Conservation (phyloP, 2,113 vertebrate species). For the Podocnemis expansa region DNA sequence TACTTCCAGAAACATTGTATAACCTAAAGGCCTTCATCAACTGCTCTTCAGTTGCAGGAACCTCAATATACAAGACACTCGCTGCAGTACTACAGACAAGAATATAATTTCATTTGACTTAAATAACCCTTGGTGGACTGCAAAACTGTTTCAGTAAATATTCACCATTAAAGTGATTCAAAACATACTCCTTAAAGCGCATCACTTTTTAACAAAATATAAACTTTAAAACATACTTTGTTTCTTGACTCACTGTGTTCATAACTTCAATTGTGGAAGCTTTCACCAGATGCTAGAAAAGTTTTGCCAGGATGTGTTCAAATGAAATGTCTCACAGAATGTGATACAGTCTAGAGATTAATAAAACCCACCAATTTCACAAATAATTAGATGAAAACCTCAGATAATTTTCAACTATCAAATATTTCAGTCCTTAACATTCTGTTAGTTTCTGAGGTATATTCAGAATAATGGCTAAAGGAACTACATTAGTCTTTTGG, state of each 20-base stretch:
- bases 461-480: conserved; percentile 72
- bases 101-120: conserved; percentile 29
- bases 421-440: conserved; percentile 67
- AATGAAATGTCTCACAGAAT: conserved; percentile 55
- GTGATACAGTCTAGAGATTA: conserved; percentile 62
- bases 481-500: conserved; percentile 75
- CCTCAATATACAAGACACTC: background rate
- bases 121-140: background rate
- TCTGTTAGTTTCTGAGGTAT: conserved; percentile 64
- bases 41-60: conserved; percentile 36
- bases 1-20: conserved; percentile 33
- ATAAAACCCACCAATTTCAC: conserved; percentile 59
- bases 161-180: background rate
- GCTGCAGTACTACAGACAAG: background rate
- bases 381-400: conserved; percentile 73
- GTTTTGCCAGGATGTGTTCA: conserved; percentile 60
- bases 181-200: background rate
- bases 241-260: conserved; percentile 12
- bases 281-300: conserved; percentile 61
- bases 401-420: conserved; percentile 63
- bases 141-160: conserved; percentile 49
- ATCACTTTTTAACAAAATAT: background rate
- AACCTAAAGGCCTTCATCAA: conserved; percentile 33
- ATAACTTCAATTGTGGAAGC: conserved; percentile 12
- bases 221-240: background rate